phyloP scores from a whole-genome alignment of 2,888 invertebrate species.

The Noctua comes region DNA sequence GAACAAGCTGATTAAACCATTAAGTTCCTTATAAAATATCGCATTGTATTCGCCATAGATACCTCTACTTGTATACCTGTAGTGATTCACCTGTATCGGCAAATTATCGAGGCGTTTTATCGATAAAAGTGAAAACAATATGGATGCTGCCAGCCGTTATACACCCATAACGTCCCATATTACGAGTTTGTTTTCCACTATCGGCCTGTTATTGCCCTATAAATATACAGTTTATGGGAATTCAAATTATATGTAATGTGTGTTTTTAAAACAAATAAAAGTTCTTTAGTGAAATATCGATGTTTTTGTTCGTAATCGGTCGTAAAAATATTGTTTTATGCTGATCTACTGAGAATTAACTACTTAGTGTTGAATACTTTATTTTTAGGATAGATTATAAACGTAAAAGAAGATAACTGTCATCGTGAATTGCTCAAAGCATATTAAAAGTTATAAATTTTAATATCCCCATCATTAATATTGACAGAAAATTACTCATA shows the following conservation, averaged over 20 bases:
- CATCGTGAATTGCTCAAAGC: constrained; percentile 6
- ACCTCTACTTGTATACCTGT: constrained; percentile 73
- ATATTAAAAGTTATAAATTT: constrained; percentile 12
- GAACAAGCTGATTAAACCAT: constrained; percentile 82
- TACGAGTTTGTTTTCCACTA: constrained; percentile 59
- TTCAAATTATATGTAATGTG: constrained; percentile 54
- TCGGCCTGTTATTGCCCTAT: constrained; percentile 67
- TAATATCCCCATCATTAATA: constrained; percentile 9
- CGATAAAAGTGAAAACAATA: constrained; percentile 83
- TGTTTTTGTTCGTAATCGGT: constrained; percentile 44
- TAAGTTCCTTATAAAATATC: constrained; percentile 80
- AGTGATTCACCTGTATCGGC: constrained; percentile 80
- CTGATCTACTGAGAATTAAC: constrained; percentile 32
- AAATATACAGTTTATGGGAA: constrained; percentile 62
- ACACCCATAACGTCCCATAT: constrained; percentile 60
- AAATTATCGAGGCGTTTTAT: constrained; percentile 79
- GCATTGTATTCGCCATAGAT: constrained; percentile 80
- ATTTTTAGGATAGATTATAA: constrained; percentile 11
- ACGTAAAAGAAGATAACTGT: constrained; percentile 14
- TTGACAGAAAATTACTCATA: constrained; percentile 16
- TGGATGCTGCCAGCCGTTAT: constrained; percentile 67
- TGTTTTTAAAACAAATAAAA: constrained; percentile 53
- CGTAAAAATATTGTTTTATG: constrained; percentile 57
- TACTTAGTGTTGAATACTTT: constrained; percentile 20
- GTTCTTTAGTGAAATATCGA: constrained; percentile 31